Conservation (phyloP, 1,140 invertebrate genomes). For the Lutraria rhynchaena region DNA sequence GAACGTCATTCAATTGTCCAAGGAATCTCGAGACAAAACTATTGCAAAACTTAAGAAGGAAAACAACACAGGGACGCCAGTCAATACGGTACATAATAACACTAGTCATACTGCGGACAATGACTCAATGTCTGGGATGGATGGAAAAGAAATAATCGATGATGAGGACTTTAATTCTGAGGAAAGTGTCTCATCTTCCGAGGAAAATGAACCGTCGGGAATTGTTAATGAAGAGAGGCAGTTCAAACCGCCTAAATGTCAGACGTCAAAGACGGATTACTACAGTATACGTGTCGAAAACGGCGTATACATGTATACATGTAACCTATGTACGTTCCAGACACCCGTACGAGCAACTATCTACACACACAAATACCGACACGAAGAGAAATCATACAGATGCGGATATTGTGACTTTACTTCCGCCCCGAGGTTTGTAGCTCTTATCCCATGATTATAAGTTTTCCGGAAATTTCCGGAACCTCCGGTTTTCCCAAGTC, state of each 20-base stretch:
- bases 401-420: conserved; percentile 55
- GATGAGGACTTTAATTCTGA: conserved; percentile 48
- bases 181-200: conserved; percentile 34
- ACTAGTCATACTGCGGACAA: neutral
- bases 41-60: conserved; percentile 35
- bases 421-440: conserved; percentile 47
- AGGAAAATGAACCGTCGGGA: conserved; percentile 9
- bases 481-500: no score
- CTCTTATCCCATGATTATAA: no score
- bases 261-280: conserved; percentile 58
- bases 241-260: conserved; percentile 52
- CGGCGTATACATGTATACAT: conserved; percentile 51
- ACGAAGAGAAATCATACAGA: conserved; percentile 52
- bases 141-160: conserved; percentile 23
- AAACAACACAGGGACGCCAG: neutral
- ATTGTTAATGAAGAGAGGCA: conserved; percentile 18
- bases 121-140: neutral
- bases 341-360: conserved; percentile 53
- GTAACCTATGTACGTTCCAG: conserved; percentile 54
- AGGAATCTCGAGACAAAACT: conserved; percentile 35
- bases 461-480: no score
- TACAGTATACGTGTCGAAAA: conserved; percentile 54
- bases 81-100: neutral
- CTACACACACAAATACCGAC: conserved; percentile 57
- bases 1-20: conserved; percentile 56